A percentile compares a stretch with the other conserved stretches of the same genome.
phyloP scores from a whole-genome alignment of 37 sponge, comb jelly and placozoan species.

The Haliclona indistincta region DNA sequence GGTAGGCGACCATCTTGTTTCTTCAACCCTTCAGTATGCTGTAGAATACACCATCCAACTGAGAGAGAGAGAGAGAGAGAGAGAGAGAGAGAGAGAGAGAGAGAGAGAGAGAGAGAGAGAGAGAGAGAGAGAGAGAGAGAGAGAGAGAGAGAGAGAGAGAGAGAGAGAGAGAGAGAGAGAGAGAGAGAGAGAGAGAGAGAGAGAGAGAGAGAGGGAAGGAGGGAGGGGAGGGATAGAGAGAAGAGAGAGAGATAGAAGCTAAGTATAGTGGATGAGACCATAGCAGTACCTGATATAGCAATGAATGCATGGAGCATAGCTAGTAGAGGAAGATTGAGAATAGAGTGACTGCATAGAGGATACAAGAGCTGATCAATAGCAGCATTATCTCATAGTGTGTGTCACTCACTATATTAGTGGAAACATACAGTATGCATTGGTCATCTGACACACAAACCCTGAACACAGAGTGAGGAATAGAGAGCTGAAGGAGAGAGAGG shows the following conservation, averaged over 20 bases:
- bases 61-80: not conserved
- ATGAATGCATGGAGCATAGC: constrained; percentile 53
- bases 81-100: constrained; percentile 7
- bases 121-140: not conserved
- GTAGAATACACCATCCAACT: constrained; percentile 43
- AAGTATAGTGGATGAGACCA: no score
- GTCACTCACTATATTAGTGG: constrained; percentile 73
- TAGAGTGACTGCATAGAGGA: constrained; percentile 21
- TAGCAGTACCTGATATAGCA: constrained; percentile 27
- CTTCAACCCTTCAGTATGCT: constrained; percentile 50
- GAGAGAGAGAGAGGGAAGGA: not conserved
- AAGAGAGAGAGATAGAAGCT: no score
- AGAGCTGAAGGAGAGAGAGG: not conserved
- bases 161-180: constrained; percentile 11
- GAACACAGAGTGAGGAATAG: not conserved
- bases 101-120: not conserved
- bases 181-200: not conserved
- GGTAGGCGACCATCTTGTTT: constrained; percentile 49
- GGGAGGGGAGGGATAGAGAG: not conserved
- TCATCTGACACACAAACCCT: no score
- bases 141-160: constrained; percentile 17
- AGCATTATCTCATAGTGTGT: not conserved
- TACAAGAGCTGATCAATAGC: not conserved
- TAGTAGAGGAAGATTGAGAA: constrained; percentile 61
- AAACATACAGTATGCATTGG: constrained; percentile 65